Conservation (phyloP, 1,140 invertebrate species). For the Drosophila insularis region DNA sequence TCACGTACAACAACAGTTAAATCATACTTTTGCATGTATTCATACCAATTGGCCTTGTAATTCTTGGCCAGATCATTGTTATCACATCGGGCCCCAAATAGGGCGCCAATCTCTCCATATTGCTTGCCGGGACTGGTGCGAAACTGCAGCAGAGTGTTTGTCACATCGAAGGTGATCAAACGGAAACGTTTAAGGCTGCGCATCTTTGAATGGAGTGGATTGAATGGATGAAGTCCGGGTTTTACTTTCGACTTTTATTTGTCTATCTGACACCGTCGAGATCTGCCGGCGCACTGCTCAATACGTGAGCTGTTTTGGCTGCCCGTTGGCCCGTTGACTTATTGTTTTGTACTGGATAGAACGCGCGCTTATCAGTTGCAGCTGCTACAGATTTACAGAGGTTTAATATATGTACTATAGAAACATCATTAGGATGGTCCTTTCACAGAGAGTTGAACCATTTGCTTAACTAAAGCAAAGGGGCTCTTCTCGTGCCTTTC, state of each 20-base stretch:
- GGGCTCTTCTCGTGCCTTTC: too few species aligned
- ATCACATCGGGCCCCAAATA: constrained; percentile 87
- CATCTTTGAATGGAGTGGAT: constrained; percentile 45
- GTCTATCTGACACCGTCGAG: constrained; percentile 29
- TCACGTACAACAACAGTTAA: not conserved
- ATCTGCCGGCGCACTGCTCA: constrained; percentile 33
- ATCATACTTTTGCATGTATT: not conserved
- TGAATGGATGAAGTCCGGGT: not conserved
- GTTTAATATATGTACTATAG: not conserved
- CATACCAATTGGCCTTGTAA: constrained; percentile 86
- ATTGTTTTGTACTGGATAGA: constrained; percentile 38
- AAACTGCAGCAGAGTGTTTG: constrained; percentile 91
- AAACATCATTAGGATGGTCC: not conserved
- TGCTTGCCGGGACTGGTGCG: constrained; percentile 87
- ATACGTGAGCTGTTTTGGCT: constrained; percentile 39
- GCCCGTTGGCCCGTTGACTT: constrained; percentile 14
- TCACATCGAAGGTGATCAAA: constrained; percentile 94
- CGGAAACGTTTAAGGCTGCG: constrained; percentile 83
- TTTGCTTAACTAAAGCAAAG: too few species aligned
- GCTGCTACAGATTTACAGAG: constrained; percentile 7
- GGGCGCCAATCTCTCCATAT: constrained; percentile 87
- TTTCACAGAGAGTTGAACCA: not conserved
- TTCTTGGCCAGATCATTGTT: constrained; percentile 85
- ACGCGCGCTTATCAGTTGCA: constrained; percentile 27
- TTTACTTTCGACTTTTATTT: constrained; percentile 20